Evolutionary conservation across 2,888 invertebrate genomes (phyloP).

Genomic region (Pachymerium ferrugineum): DNA sequence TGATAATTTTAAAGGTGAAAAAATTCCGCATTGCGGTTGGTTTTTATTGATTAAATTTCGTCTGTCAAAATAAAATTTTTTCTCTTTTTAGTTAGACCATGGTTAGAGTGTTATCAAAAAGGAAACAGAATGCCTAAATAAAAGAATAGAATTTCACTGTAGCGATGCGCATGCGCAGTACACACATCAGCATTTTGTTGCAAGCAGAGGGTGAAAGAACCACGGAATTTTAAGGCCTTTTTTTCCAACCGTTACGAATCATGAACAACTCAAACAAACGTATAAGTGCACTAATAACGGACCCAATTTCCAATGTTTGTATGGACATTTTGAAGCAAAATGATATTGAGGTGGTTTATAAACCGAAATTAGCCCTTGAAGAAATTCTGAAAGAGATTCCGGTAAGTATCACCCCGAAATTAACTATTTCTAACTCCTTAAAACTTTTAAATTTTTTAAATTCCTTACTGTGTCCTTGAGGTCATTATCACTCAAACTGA

Average conservation of each 20-base stretch:
- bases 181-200: background rate
- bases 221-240: background rate
- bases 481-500: too few relatives aligned
- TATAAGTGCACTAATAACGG: conserved; percentile 75
- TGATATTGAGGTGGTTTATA: conserved; percentile 72
- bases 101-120: background rate
- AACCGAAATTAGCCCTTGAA: conserved; percentile 69
- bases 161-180: background rate
- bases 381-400: conserved; percentile 72
- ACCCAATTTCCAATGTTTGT: conserved; percentile 96
- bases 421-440: background rate
- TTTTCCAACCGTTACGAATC: conserved; percentile 43
- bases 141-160: background rate
- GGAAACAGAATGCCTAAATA: background rate
- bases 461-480: too few relatives aligned
- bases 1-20: background rate
- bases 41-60: background rate
- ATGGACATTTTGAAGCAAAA: conserved; percentile 68
- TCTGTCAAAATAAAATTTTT: background rate
- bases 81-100: background rate
- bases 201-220: background rate
- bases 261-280: background rate
- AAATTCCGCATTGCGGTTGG: background rate
- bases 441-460: too few relatives aligned
- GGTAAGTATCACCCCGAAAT: conserved; percentile 55